phyloP scores from a whole-genome alignment of 1,140 invertebrate species.

The Drosophila subobscura region DNA sequence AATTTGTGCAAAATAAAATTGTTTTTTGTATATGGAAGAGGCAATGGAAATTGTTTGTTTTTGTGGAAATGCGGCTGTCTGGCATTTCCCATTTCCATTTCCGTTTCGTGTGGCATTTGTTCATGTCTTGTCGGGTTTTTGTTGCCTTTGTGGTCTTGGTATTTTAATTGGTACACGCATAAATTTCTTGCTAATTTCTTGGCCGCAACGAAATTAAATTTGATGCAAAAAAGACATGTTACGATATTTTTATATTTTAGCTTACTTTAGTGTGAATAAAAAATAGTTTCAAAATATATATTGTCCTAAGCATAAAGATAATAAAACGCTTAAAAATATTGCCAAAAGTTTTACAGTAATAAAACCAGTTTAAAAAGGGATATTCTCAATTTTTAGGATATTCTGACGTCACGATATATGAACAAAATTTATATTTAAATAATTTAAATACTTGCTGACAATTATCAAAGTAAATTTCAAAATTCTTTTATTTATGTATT shows the following conservation, averaged over 20 bases:
- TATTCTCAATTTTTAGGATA: too few species aligned
- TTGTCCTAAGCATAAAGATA: too few species aligned
- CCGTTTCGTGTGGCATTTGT: constrained; percentile 60
- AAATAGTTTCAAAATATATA: too few species aligned
- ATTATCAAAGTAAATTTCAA: too few species aligned
- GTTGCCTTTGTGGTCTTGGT: constrained; percentile 43
- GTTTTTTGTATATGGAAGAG: constrained; percentile 17
- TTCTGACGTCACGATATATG: too few species aligned
- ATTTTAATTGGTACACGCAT: constrained; percentile 66
- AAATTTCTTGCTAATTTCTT: constrained; percentile 65
- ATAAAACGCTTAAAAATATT: too few species aligned
- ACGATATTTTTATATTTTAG: constrained; percentile 22
- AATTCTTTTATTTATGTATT: too few species aligned
- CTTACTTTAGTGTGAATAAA: not conserved
- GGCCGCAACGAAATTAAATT: constrained; percentile 13
- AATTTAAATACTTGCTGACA: too few species aligned
- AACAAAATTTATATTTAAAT: too few species aligned
- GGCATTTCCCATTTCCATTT: constrained; percentile 61
- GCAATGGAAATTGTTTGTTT: constrained; percentile 45
- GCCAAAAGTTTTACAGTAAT: too few species aligned
- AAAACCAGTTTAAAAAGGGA: too few species aligned
- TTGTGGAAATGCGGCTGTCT: constrained; percentile 57
- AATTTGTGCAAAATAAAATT: constrained; percentile 34
- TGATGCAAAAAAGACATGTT: constrained; percentile 11
- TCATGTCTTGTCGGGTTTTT: constrained; percentile 53